phyloP scores from a whole-genome alignment of 2,888 invertebrate genomes.

The Calliscelio sp. region DNA sequence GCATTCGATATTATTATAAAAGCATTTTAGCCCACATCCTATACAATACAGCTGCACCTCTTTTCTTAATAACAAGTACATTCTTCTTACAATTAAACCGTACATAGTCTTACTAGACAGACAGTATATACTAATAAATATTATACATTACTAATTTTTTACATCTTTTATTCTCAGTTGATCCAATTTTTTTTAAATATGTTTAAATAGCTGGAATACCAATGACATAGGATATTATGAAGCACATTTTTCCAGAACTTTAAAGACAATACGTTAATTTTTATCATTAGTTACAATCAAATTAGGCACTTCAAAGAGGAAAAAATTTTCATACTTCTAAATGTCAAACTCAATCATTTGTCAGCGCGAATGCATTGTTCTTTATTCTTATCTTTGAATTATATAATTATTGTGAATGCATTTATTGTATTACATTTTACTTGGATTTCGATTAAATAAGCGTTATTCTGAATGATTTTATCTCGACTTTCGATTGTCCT shows the following conservation, averaged over 20 bases:
- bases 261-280: conserved; percentile 16
- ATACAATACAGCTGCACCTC: too few species aligned
- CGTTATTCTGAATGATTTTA: too few species aligned
- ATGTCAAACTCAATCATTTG: conserved; percentile 60
- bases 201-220: not conserved
- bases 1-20: too few species aligned
- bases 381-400: conserved; percentile 18
- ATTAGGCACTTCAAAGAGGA: conserved; percentile 25
- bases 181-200: too few species aligned
- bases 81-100: too few species aligned
- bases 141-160: too few species aligned
- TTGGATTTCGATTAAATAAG: not conserved
- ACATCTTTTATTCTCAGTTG: too few species aligned
- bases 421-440: not conserved
- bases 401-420: not conserved
- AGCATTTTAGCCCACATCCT: too few species aligned
- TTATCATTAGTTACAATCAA: conserved; percentile 53
- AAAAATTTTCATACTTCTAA: conserved; percentile 41
- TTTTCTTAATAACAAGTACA: too few species aligned
- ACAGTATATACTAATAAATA: too few species aligned
- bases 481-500: too few species aligned
- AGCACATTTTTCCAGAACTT: conserved; percentile 26
- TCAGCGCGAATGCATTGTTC: conserved; percentile 48
- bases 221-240: conserved; percentile 13
- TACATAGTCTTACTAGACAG: too few species aligned